Base-by-base conservation (phyloP, 2,113 vertebrate genomes). In the Cyprinus carpio region DNA sequence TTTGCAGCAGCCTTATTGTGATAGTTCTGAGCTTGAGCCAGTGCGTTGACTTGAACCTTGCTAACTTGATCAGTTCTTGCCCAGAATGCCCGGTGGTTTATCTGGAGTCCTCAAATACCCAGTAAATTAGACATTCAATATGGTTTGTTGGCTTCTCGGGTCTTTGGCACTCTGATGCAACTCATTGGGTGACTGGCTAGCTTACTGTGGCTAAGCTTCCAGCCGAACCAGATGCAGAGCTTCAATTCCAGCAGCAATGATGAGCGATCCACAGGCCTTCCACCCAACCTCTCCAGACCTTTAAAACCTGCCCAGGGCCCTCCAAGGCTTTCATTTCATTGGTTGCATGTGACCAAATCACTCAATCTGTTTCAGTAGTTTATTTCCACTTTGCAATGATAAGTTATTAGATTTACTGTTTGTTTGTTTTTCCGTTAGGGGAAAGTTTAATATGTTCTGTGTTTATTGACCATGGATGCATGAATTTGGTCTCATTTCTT, bases 271-370 rank as follows among this genome's bases (percentile, higher is more conserved):
- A 81, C 86, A 87, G 77, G 83, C 75, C 78, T 16, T 84, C 91
- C 11, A 31, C 87, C 91, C 88, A 91, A 87, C 89, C 84, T 87
- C 83, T 84, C 72, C 43, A 51, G 91, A 89, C 90, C 90, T 90
- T 81, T 80, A 75, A 86, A 88, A 84, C 37, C 84, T 85, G 89
- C 90, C 89, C 89, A 23, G 18, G 86, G 89, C 84, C 49, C 34
- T 79, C 15, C n/a, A 58, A 64, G 56, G 15, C 82, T 65, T 49
- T 65, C 60, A 84, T 29, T 51, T 67, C 10, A 58, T 25, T 56
- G 29, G 10, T 79, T 23, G 6, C 51, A 43, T 15, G 49, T 58
- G n/a, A 80, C 7, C 9, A 77, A 49, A n/a, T n/a, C n/a, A n/a
- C n/a, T n/a, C n/a, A n/a, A 65, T 56, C 5, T 78, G 29, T 34